Conservation (phyloP, 2,888 invertebrate species). For the Apodemia mormo region DNA sequence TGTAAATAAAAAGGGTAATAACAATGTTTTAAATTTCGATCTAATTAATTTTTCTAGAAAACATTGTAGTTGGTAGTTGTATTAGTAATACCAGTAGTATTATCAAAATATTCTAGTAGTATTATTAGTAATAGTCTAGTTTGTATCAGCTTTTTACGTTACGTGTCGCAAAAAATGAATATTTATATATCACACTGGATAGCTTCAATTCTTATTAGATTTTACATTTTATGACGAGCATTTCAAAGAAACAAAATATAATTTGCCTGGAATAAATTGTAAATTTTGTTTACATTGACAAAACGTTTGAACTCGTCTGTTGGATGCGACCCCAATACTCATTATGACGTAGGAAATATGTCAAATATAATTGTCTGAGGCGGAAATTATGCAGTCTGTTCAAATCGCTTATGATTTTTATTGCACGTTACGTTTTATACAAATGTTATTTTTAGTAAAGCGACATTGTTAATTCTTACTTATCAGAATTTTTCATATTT, state of each 20-base stretch:
- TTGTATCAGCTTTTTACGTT: no score
- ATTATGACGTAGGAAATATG: slow-evolving; percentile 41
- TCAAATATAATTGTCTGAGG: slow-evolving; percentile 43
- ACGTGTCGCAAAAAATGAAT: no score
- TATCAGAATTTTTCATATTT: no score
- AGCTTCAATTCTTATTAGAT: background rate
- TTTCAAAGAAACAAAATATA: background rate
- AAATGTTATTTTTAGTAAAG: background rate
- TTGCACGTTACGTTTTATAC: slow-evolving; percentile 19
- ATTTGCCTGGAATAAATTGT: background rate
- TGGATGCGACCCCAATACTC: slow-evolving; percentile 36
- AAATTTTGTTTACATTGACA: slow-evolving; percentile 18
- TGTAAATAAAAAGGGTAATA: no score
- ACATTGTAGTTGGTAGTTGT: no score
- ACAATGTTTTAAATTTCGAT: no score
- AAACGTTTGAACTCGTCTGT: slow-evolving; percentile 17
- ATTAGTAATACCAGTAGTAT: no score
- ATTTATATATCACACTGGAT: background rate
- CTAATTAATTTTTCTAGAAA: no score
- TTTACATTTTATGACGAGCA: background rate
- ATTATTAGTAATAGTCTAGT: no score
- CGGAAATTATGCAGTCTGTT: slow-evolving; percentile 42
- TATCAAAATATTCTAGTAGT: no score
- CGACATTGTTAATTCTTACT: no score
- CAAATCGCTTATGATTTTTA: slow-evolving; percentile 37